Base-by-base conservation (phyloP, 1,140 invertebrate genomes). In the Pollicipes pollicipes region DNA sequence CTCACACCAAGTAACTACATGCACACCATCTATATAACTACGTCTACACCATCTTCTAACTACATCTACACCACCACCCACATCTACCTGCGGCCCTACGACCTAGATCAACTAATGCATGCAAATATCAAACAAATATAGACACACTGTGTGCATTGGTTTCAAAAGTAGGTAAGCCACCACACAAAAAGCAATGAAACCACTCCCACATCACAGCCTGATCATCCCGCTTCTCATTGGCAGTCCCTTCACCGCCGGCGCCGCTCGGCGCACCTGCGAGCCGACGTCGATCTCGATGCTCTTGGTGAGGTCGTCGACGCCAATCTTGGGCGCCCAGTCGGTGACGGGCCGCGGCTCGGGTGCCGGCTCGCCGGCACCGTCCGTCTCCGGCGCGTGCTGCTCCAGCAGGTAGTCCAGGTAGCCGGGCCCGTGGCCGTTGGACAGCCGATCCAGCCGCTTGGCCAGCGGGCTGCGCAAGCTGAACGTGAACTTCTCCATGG, bases 211-310 rank as follows among this genome's bases (percentile, higher is more conserved):
- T 17, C 35, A 35, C 64, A n/a, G n/a, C n/a, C n/a, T n/a, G n/a
- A n/a, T n/a, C n/a, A n/a, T n/a, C n/a, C n/a, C n/a, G n/a, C n/a
- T n/a, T n/a, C n/a, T n/a, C n/a, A n/a, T n/a, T n/a, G n/a, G n/a
- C n/a, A n/a, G n/a, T n/a, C n/a, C n/a, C n/a, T n/a, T n/a, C n/a
- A n/a, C n/a, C n/a, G n/a, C n/a, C n/a, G n/a, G n/a, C n/a, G n/a
- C n/a, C n/a, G n/a, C n/a, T n/a, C n/a, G n/a, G n/a, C 64, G 8
- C 64, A 66, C 64, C 64, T 66, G 64, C n/a, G 64, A 66, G n/a
- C 64, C 64, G 10, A 66, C 64, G n/a, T 66, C 64, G n/a, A 66
- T 66, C n/a, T 66, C 64, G 64, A 66, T 66, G 64, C 64, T 66
- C 64, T 66, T 66, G 27, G n/a, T 27, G n/a, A 29, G n/a, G 27